A percentile compares a stretch with the other conserved stretches of the same genome.
These are phyloP conservation scores for Nasonia giraulti DNA, from an alignment of 1,140 invertebrate species.

Conservation along the genomic window DNA sequence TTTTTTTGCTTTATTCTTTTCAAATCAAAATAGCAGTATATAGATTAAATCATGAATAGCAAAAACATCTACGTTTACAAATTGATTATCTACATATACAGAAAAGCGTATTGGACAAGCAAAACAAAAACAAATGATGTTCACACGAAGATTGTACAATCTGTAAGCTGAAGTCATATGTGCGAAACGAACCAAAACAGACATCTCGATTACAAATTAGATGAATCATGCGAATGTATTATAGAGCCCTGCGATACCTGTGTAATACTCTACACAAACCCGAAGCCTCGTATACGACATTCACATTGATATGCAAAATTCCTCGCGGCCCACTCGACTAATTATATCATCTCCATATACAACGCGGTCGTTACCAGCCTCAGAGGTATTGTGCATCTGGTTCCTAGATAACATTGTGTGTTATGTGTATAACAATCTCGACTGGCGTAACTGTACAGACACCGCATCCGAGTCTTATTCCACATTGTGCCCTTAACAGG, in stretches of 20 bases:
- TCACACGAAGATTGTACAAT: background rate
- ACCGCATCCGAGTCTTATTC: background rate
- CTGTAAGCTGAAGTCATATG: background rate
- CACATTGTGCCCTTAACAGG: background rate
- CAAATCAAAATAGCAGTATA: background rate
- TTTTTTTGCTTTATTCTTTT: background rate
- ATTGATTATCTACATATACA: background rate
- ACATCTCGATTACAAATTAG: conserved; percentile 10
- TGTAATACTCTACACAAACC: conserved; percentile 12
- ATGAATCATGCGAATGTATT: conserved; percentile 51
- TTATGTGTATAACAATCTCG: conserved; percentile 56
- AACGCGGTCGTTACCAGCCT: conserved; percentile 46
- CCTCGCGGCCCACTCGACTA: background rate
- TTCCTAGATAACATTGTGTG: conserved; percentile 60
- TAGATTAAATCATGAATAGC: background rate
- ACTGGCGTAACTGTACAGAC: conserved; percentile 60
- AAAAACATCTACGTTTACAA: background rate
- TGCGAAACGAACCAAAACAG: background rate
- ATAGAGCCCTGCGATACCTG: conserved; percentile 39
- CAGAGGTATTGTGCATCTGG: conserved; percentile 73
- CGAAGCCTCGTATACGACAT: conserved; percentile 2
- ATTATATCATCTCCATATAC: conserved; percentile 26
- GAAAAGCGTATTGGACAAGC: background rate
- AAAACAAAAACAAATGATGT: background rate
- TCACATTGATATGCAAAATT: conserved; percentile 13